Evolutionary conservation across 2,797 vertebrate species (phyloP), one percentile per base, ranked within the genome.

Genomic region (Agapornis canus): DNA sequence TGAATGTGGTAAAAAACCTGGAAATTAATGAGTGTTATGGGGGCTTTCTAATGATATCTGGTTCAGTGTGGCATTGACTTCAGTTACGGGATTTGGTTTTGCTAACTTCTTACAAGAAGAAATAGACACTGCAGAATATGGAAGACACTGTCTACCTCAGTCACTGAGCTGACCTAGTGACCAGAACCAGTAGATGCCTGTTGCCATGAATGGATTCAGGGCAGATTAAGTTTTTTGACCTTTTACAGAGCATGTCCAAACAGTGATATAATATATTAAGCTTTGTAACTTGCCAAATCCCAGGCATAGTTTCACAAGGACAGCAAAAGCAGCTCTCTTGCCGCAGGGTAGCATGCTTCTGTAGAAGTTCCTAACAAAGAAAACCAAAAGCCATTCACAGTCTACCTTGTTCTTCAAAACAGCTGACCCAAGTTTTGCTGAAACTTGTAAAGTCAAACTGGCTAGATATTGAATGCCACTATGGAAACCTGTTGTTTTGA

Each of bases 231-330:
- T 59, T 82, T 95, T 92, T 57, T 91, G 32, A 82, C 72, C 42
- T 91, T 82, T 48, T 75, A 57, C 17, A 81, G 82, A 87, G 72
- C 78, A 29, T 75, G 71, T 95, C 76, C 72, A 59, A 92, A 75
- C 89, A 80, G 78, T 78, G 69, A 75, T 87, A 78, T 12, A 80
- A 82, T 89, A 49, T 59, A 49, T 80, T 80, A 78, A 92, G 49
- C 84, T 90, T 80, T 85, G 49, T 43, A 91, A 75, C 49, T 68
- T 85, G 79, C 78, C 85, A 92, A 89, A 92, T 92, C 72, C 69
- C 42, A 57, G 86, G 37, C 75, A 61, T 89, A 87, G 82, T 95
- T 95, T 97, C 75, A 78, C 48, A 82, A 75, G 75, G 72, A 78
- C 72, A 78, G 69, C 76, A 87, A 89, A 94, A 93, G 52, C 57